Percentiles rank a stretch among this genome's conserved stretches.
Evolutionary conservation across 2,888 invertebrate genomes (phyloP).

Genomic region (Apoda limacodes): DNA sequence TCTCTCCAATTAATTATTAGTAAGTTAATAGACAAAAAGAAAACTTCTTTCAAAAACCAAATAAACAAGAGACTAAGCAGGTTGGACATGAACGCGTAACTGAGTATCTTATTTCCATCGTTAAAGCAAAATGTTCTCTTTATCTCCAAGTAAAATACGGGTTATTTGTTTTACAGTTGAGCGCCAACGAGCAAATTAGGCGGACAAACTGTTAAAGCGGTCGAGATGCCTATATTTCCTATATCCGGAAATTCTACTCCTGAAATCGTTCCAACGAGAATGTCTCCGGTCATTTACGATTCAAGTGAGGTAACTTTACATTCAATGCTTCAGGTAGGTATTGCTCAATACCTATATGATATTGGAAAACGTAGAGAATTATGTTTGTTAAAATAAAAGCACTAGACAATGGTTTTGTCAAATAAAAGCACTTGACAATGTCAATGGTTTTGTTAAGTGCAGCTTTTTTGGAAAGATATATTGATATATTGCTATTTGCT

Average conservation of each 20-base stretch:
- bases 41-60: constrained; percentile 46
- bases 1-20: constrained; percentile 62
- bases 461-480: too few relatives aligned
- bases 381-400: too few relatives aligned
- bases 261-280: constrained; percentile 44
- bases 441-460: too few relatives aligned
- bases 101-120: too few relatives aligned
- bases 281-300: constrained; percentile 48
- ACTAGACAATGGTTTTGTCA: too few relatives aligned
- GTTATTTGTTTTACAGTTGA: constrained; percentile 68
- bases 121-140: constrained; percentile 44
- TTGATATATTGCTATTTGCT: too few relatives aligned
- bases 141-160: constrained; percentile 52
- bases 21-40: too few relatives aligned
- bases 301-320: constrained; percentile 48
- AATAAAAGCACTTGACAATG: too few relatives aligned
- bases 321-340: constrained; percentile 45
- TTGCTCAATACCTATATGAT: constrained; percentile 40
- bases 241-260: constrained; percentile 54
- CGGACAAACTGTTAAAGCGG: constrained; percentile 67
- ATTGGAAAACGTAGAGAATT: constrained; percentile 34
- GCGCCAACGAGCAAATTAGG: constrained; percentile 67
- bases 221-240: constrained; percentile 64
- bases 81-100: too few relatives aligned
- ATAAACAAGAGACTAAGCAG: constrained; percentile 51